Evolutionary conservation across 2,797 vertebrate genomes (phyloP).

Genomic region (Margarornis squamiger): DNA sequence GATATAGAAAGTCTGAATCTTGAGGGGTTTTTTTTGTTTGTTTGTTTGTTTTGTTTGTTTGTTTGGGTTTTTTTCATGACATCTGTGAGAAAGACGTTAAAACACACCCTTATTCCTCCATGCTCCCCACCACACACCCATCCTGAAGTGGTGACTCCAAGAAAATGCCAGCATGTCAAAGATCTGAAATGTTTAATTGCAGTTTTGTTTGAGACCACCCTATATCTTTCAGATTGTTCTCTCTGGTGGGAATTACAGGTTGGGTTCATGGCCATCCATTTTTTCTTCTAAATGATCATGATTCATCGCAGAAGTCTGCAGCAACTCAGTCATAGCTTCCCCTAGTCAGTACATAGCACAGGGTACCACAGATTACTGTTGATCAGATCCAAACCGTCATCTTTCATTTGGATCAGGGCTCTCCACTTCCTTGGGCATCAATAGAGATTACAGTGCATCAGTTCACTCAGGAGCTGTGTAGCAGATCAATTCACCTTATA

Average conservation of each 20-base stretch:
- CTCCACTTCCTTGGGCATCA: not conserved
- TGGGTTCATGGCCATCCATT: not conserved
- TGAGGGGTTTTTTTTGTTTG: fast-evolving
- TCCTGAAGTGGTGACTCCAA: not conserved
- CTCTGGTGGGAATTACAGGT: not conserved
- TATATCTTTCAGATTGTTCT: not conserved
- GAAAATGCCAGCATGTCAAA: not conserved
- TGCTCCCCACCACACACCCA: fast-evolving
- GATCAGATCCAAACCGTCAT: not conserved
- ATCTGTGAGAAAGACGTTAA: not conserved
- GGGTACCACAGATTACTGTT: not conserved
- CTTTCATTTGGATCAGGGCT: not conserved
- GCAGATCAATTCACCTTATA: not conserved
- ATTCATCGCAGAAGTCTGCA: not conserved
- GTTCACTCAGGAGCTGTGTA: not conserved
- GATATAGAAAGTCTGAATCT: not conserved
- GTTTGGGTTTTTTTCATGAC: not conserved
- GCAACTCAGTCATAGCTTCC: not conserved
- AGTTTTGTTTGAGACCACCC: not conserved
- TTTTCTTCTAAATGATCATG: not conserved
- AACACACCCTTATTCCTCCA: fast-evolving
- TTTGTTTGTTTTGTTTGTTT: not conserved
- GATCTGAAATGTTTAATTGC: not conserved
- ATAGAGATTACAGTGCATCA: not conserved
- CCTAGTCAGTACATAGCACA: not conserved